Evolutionary conservation across 2,888 invertebrate species (phyloP).

Genomic region (Acheta domesticus): DNA sequence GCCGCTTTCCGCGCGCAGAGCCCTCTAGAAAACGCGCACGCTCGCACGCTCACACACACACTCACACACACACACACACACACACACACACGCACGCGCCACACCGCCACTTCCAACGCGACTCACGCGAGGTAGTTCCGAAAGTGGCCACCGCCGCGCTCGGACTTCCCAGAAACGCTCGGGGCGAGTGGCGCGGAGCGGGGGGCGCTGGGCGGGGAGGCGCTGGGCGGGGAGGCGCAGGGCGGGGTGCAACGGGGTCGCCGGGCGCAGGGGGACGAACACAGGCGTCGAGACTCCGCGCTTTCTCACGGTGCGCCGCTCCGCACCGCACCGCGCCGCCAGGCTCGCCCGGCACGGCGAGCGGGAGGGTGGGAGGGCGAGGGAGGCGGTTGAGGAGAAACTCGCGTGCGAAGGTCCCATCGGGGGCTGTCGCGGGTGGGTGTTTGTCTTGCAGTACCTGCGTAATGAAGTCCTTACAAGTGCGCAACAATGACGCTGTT

Average conservation of each 20-base stretch:
- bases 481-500: background rate
- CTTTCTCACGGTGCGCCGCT: background rate
- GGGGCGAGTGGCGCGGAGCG: background rate
- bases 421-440: background rate
- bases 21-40: no score
- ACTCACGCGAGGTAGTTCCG: background rate
- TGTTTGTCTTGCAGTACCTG: background rate
- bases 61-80: no score
- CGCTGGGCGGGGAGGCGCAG: background rate
- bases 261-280: background rate
- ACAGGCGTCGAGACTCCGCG: background rate
- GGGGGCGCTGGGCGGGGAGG: no score
- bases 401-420: slow-evolving; percentile 6
- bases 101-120: no score
- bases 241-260: background rate
- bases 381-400: background rate
- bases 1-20: no score
- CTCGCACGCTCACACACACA: no score
- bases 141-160: background rate
- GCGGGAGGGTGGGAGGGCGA: background rate
- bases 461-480: background rate
- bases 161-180: background rate
- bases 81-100: no score
- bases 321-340: no score
- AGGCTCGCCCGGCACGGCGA: no score